Conservation (phyloP, 2,888 invertebrate species). For the Orgyia antiqua region DNA sequence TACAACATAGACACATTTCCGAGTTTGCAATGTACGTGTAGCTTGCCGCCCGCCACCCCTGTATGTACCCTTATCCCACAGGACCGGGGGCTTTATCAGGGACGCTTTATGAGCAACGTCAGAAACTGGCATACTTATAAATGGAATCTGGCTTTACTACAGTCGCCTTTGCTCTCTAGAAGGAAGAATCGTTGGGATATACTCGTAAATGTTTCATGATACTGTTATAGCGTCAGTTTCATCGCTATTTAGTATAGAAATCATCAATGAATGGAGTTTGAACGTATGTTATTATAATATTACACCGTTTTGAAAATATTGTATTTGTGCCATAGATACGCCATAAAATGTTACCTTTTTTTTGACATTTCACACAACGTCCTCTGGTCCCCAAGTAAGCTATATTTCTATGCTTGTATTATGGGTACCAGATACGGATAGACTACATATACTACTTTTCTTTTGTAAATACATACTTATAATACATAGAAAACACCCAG, state of each 20-base stretch:
- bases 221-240: slow-evolving; percentile 30
- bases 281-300: slow-evolving; percentile 7
- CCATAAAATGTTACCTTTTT: too few relatives aligned
- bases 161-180: slow-evolving; percentile 24
- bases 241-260: slow-evolving; percentile 23
- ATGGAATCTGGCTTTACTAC: slow-evolving; percentile 51
- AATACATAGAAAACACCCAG: too few relatives aligned
- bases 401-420: too few relatives aligned
- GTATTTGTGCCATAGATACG: too few relatives aligned
- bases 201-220: slow-evolving; percentile 46
- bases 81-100: slow-evolving; percentile 47
- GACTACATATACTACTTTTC: too few relatives aligned
- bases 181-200: slow-evolving; percentile 36
- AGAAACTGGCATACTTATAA: slow-evolving; percentile 46
- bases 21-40: slow-evolving; percentile 18
- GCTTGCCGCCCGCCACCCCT: slow-evolving; percentile 16
- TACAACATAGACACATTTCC: slow-evolving; percentile 15
- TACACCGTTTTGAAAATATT: neutral
- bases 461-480: too few relatives aligned
- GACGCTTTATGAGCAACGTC: slow-evolving; percentile 52
- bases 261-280: slow-evolving; percentile 19
- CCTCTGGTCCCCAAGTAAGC: too few relatives aligned
- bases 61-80: slow-evolving; percentile 30
- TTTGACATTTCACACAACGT: too few relatives aligned
- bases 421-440: too few relatives aligned